Percentiles rank a stretch among this genome's conserved stretches.
Conservation (phyloP, 2,888 invertebrate species). For the Synanthedon formicaeformis region DNA sequence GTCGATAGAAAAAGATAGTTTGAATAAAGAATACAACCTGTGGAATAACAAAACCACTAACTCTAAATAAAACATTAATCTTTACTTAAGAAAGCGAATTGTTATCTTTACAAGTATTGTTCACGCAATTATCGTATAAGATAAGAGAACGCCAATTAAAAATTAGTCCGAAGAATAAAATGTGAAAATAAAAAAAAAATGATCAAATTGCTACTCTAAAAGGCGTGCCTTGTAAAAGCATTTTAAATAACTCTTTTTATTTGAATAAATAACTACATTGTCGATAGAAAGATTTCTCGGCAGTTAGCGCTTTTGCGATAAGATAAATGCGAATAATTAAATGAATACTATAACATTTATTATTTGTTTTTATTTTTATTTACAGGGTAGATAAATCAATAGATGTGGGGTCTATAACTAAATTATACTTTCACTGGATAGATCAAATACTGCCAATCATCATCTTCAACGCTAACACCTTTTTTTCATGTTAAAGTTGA, state of each 20-base stretch:
- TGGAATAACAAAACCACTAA: neutral
- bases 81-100: constrained; percentile 37
- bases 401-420: no score
- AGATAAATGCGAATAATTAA: neutral
- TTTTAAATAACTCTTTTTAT: neutral
- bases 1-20: no score
- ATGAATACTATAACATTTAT: neutral
- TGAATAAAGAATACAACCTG: no score
- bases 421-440: no score
- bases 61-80: constrained; percentile 47
- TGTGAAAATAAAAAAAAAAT: constrained; percentile 15
- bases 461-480: no score
- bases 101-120: constrained; percentile 40
- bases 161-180: constrained; percentile 36
- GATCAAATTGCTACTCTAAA: constrained; percentile 15
- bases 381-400: no score
- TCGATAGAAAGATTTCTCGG: neutral
- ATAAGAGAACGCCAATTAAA: constrained; percentile 49
- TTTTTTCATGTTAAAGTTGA: no score
- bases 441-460: no score
- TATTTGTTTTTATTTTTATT: no score
- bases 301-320: neutral
- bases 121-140: constrained; percentile 32
- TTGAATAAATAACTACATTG: neutral
- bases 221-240: constrained; percentile 12